These are phyloP conservation scores for Gopherus flavomarginatus DNA, from an alignment of 2,113 vertebrate species.

Conservation along the genomic window DNA sequence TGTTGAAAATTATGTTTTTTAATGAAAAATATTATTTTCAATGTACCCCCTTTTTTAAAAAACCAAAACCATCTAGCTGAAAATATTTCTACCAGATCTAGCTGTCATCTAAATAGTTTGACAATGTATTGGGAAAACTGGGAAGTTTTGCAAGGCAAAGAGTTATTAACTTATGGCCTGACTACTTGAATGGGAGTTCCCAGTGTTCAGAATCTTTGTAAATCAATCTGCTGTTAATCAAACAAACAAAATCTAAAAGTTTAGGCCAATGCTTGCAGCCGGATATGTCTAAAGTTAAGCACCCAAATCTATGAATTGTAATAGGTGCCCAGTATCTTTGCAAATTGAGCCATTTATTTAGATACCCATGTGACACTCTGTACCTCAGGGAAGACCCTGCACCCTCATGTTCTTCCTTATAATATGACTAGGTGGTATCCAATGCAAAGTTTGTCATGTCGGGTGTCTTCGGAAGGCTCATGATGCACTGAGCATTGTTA, in stretches of 20 bases:
- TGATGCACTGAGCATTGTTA: too few species aligned
- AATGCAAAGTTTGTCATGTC: too few species aligned
- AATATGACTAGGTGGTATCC: too few species aligned
- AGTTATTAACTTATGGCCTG: neutral
- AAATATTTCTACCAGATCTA: neutral
- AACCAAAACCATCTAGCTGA: neutral
- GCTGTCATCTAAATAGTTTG: neutral
- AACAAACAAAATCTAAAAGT: neutral
- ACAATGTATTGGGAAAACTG: neutral
- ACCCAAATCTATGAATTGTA: neutral
- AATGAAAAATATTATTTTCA: neutral
- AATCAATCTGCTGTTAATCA: neutral
- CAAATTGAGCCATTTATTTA: neutral
- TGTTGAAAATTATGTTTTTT: neutral
- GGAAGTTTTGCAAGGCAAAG: neutral
- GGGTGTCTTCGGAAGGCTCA: too few species aligned
- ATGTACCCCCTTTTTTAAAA: neutral
- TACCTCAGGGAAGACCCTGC: too few species aligned
- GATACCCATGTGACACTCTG: neutral
- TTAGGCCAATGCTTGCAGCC: neutral
- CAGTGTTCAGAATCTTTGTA: neutral
- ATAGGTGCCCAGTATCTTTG: neutral
- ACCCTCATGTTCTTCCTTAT: too few species aligned
- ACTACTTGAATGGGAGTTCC: neutral
- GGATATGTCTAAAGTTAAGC: neutral